phyloP scores from a whole-genome alignment of 2,113 vertebrate species.

The Eleginops maclovinus region DNA sequence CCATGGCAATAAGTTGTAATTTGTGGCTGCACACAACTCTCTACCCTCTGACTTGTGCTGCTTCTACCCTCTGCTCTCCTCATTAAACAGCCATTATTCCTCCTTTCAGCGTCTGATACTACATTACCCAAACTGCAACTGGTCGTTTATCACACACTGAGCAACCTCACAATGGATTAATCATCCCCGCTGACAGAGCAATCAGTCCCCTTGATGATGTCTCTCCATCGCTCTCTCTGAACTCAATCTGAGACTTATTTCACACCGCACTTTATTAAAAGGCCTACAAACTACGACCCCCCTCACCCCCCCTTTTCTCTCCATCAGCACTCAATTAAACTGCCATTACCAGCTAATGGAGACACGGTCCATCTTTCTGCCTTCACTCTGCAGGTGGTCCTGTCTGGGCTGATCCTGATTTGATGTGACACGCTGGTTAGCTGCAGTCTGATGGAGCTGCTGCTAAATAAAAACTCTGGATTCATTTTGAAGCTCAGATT shows the following conservation, averaged over 20 bases:
- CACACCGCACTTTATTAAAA: slow-evolving; percentile 56
- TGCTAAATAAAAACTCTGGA: neutral
- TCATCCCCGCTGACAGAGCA: slow-evolving; percentile 66
- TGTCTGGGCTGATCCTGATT: slow-evolving; percentile 52
- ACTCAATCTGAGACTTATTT: slow-evolving; percentile 55
- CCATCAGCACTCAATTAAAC: slow-evolving; percentile 69
- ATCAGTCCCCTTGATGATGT: slow-evolving; percentile 69
- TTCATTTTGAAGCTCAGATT: slow-evolving; percentile 23
- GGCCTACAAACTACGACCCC: slow-evolving; percentile 33
- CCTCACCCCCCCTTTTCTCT: slow-evolving; percentile 2
- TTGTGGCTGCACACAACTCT: slow-evolving; percentile 26
- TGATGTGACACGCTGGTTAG: slow-evolving; percentile 54
- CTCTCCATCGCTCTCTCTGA: slow-evolving; percentile 42
- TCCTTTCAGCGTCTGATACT: slow-evolving; percentile 60
- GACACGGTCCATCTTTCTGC: slow-evolving; percentile 41
- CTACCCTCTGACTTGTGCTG: slow-evolving; percentile 18
- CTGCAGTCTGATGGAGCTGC: slow-evolving; percentile 14
- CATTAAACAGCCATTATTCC: slow-evolving; percentile 55
- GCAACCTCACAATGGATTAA: slow-evolving; percentile 61
- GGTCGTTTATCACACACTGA: slow-evolving; percentile 71
- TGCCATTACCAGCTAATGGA: slow-evolving; percentile 68
- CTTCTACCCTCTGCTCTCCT: neutral
- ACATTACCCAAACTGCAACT: slow-evolving; percentile 75
- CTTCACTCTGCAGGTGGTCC: slow-evolving; percentile 54
- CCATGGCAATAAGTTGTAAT: slow-evolving; percentile 8